Percentiles rank a stretch among this genome's conserved stretches.
Conservation (phyloP, 1,140 invertebrate species). For the Oryctes rhinoceros region DNA sequence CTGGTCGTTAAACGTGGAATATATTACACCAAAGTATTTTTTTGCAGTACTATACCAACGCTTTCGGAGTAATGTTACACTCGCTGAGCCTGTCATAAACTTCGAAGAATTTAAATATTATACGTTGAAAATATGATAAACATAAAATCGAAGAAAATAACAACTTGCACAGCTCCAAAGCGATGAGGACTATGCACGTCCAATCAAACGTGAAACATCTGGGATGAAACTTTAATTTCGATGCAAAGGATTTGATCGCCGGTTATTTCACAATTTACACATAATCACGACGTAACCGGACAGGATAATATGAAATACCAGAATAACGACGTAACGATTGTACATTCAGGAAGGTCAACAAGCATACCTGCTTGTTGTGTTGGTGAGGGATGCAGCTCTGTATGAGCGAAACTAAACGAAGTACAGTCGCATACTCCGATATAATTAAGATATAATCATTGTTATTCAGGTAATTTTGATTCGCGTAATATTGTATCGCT, state of each 20-base stretch:
- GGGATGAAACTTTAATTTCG: slow-evolving; percentile 5
- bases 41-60: too few species aligned
- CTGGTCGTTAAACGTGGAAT: too few species aligned
- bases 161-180: background rate
- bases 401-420: background rate
- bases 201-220: background rate
- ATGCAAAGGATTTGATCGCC: background rate
- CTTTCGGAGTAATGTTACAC: too few species aligned
- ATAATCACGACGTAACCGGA: slow-evolving; percentile 18
- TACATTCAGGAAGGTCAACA: background rate
- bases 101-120: slow-evolving; percentile 3
- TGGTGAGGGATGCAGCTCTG: background rate
- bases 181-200: background rate
- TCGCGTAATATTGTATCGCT: background rate
- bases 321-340: background rate
- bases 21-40: too few species aligned
- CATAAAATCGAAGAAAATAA: background rate
- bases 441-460: slow-evolving; percentile 32
- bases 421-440: background rate
- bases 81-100: background rate
- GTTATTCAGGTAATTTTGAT: slow-evolving; percentile 12
- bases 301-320: slow-evolving; percentile 29
- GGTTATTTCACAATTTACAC: slow-evolving; percentile 34
- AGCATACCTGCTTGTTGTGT: background rate
- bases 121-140: slow-evolving; percentile 32